These are phyloP conservation scores for Bombus sylvicola DNA, from an alignment of 1,140 invertebrate genomes.

Conservation along the genomic window DNA sequence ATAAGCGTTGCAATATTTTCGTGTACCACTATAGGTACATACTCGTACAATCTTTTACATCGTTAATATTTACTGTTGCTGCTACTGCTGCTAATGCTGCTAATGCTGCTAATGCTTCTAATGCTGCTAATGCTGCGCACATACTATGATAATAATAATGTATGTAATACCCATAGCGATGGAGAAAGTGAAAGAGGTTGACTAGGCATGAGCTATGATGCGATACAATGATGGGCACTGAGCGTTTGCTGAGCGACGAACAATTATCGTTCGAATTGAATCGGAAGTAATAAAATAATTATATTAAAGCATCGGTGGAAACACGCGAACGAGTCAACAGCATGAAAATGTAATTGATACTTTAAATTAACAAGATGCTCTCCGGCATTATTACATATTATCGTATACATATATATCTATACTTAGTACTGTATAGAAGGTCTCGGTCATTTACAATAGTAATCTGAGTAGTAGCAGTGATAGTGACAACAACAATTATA, in stretches of 20 bases:
- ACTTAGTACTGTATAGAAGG: neutral
- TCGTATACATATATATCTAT: too few relatives aligned
- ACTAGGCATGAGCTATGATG: conserved; percentile 2
- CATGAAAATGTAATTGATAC: conserved; percentile 43
- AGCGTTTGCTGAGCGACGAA: neutral
- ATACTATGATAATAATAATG: neutral
- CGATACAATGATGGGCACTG: neutral
- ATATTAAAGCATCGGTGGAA: neutral
- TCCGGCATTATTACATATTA: neutral
- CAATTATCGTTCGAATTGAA: neutral
- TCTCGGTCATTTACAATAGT: neutral
- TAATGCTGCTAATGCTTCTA: neutral
- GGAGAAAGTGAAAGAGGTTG: neutral
- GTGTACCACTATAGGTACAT: too few relatives aligned
- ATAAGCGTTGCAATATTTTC: too few relatives aligned
- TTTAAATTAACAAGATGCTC: conserved; percentile 38
- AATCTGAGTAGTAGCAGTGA: too few relatives aligned
- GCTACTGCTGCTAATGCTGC: neutral
- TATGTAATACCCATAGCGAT: neutral
- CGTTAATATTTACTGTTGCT: conserved; percentile 25
- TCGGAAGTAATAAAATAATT: conserved; percentile 24
- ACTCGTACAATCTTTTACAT: neutral
- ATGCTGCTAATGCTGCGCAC: neutral
- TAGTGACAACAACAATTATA: too few relatives aligned
- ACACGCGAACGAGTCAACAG: conserved; percentile 7